Evolutionary conservation across 1,140 invertebrate species (phyloP).

Genomic region (Cyclargus thomasi): DNA sequence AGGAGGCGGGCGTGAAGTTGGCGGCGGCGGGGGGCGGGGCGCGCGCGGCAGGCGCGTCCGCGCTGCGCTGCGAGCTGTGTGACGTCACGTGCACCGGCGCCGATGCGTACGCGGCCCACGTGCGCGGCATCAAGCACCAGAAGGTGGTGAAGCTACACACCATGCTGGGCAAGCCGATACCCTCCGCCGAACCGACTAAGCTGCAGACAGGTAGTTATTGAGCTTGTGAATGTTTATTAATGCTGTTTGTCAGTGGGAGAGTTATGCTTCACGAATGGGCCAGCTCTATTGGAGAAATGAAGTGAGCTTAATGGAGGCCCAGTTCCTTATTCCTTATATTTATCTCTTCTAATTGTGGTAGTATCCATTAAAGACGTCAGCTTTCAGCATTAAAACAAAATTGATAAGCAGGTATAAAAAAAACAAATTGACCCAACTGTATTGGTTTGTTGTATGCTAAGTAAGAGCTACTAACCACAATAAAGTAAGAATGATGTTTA

Average conservation of each 20-base stretch:
- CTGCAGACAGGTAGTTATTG: slow-evolving; percentile 68
- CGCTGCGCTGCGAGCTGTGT: slow-evolving; percentile 92
- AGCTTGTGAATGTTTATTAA: too few species aligned
- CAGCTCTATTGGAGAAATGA: too few species aligned
- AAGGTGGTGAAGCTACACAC: slow-evolving; percentile 97
- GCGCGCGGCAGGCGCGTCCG: slow-evolving; percentile 77
- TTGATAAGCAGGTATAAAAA: background rate
- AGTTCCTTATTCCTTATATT: too few species aligned
- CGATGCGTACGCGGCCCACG: slow-evolving; percentile 98
- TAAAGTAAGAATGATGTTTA: background rate
- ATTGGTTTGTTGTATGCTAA: background rate
- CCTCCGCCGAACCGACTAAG: slow-evolving; percentile 94
- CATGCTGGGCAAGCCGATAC: slow-evolving; percentile 97
- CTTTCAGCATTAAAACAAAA: too few species aligned
- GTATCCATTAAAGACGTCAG: too few species aligned
- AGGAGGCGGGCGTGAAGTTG: slow-evolving; percentile 92
- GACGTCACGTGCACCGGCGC: slow-evolving; percentile 98
- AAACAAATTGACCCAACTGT: too few species aligned
- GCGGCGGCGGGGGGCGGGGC: slow-evolving; percentile 71
- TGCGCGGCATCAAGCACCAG: slow-evolving; percentile 97
- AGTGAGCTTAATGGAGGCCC: too few species aligned
- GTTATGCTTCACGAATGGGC: too few species aligned
- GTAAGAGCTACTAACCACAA: background rate
- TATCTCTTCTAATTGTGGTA: too few species aligned
- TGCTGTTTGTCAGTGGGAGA: too few species aligned